phyloP scores from a whole-genome alignment of 2,797 vertebrate genomes.

The Sebastes umbrosus region DNA sequence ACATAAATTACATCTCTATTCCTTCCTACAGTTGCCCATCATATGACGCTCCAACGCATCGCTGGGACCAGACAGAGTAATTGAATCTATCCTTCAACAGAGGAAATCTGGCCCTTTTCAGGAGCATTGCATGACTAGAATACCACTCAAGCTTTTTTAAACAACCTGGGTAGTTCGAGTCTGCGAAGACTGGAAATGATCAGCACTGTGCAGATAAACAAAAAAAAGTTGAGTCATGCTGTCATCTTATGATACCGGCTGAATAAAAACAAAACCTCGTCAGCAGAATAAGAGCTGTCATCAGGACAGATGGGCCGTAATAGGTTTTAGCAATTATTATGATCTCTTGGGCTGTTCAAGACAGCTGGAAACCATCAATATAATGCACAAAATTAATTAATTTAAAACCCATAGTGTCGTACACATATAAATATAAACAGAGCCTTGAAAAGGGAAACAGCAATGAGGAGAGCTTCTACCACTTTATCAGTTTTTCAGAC shows the following conservation, averaged over 20 bases:
- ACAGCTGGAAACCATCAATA: conserved; percentile 12
- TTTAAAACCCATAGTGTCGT: background rate
- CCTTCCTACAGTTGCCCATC: background rate
- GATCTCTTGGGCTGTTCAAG: background rate
- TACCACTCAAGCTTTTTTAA: conserved; percentile 8
- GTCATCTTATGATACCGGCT: background rate
- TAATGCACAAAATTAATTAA: background rate
- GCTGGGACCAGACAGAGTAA: background rate
- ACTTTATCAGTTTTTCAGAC: background rate
- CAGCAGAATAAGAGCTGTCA: background rate
- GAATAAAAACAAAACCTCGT: conserved; percentile 20
- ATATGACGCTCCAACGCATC: background rate
- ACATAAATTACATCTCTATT: background rate
- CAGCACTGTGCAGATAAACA: background rate
- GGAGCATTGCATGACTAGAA: conserved; percentile 11
- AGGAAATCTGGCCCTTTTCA: conserved; percentile 13
- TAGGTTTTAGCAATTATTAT: conserved; percentile 1
- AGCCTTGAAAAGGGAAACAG: background rate
- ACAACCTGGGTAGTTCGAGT: background rate
- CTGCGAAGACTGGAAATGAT: conserved; percentile 15
- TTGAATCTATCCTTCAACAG: background rate
- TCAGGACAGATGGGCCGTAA: background rate
- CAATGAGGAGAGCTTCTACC: background rate
- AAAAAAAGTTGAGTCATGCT: conserved; percentile 25
- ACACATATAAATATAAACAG: background rate